Evolutionary conservation across 2,113 vertebrate species (phyloP).

Genomic region (Oryzias curvinotus): DNA sequence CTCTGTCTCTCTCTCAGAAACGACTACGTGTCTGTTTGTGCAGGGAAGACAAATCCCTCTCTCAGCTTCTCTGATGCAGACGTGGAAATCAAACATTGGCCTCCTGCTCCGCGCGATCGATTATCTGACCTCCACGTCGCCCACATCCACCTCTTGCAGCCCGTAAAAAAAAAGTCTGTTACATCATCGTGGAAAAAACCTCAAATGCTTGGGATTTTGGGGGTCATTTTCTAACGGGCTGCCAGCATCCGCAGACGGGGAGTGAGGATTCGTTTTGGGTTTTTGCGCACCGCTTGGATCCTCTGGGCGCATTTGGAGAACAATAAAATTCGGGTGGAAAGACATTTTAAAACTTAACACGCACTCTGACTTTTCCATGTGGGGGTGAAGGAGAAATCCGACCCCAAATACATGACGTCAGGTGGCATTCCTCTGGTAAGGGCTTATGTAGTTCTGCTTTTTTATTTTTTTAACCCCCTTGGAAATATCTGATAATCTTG

Average conservation of each 20-base stretch:
- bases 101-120: conserved; percentile 39
- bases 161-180: not conserved
- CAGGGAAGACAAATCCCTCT: conserved; percentile 55
- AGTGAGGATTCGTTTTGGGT: conserved; percentile 12
- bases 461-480: conserved; percentile 18
- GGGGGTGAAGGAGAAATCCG: conserved; percentile 54
- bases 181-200: not conserved
- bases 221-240: conserved; percentile 3
- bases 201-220: not conserved
- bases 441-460: conserved; percentile 66
- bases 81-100: conserved; percentile 75
- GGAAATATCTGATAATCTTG: conserved; percentile 29
- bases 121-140: conserved; percentile 31
- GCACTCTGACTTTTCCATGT: conserved; percentile 6
- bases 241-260: conserved; percentile 14
- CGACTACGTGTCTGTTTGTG: conserved; percentile 77
- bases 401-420: conserved; percentile 77
- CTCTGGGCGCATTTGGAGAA: conserved; percentile 53
- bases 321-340: conserved; percentile 6
- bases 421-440: conserved; percentile 70
- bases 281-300: conserved; percentile 34
- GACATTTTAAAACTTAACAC: conserved; percentile 22
- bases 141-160: not conserved
- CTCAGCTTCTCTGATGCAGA: conserved; percentile 57
- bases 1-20: conserved; percentile 55